Percentiles rank a stretch among this genome's conserved stretches.
Evolutionary conservation across 2,888 invertebrate genomes (phyloP).

Genomic region (Agonopterix alstromeriana): DNA sequence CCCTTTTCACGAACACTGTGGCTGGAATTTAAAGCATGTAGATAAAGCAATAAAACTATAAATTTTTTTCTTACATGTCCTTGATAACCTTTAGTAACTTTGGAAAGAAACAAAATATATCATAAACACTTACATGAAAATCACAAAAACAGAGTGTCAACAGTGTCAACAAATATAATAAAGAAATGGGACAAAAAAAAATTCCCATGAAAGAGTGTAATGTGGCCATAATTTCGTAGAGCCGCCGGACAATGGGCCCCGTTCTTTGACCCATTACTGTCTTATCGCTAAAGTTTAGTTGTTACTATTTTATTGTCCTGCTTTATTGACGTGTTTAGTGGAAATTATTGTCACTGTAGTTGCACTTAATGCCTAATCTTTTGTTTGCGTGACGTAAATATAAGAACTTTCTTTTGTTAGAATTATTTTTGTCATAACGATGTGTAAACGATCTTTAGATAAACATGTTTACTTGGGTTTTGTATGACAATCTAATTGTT

Average conservation of each 20-base stretch:
- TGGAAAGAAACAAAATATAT: too few species aligned
- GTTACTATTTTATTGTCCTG: conserved; percentile 37
- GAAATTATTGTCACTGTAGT: conserved; percentile 34
- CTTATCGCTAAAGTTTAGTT: conserved; percentile 42
- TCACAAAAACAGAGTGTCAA: too few species aligned
- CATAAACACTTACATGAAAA: too few species aligned
- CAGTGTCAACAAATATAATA: too few species aligned
- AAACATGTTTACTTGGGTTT: background rate
- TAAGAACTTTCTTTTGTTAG: too few species aligned
- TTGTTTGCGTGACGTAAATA: background rate
- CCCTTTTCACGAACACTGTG: too few species aligned
- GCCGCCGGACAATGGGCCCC: conserved; percentile 29
- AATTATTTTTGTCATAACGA: too few species aligned
- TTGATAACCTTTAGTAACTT: too few species aligned
- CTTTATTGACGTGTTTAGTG: conserved; percentile 37
- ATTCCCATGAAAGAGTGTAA: conserved; percentile 23
- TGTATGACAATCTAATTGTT: too few species aligned
- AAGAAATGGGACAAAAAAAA: conserved; percentile 9
- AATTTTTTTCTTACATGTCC: too few species aligned
- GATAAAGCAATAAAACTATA: too few species aligned
- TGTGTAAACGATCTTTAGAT: background rate
- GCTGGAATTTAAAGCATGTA: too few species aligned
- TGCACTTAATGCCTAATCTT: background rate
- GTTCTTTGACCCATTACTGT: conserved; percentile 31
- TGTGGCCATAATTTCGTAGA: conserved; percentile 31